These are phyloP conservation scores for Zhuqinia jingwanae DNA, from an alignment of 2,888 invertebrate species.

Conservation along the genomic window DNA sequence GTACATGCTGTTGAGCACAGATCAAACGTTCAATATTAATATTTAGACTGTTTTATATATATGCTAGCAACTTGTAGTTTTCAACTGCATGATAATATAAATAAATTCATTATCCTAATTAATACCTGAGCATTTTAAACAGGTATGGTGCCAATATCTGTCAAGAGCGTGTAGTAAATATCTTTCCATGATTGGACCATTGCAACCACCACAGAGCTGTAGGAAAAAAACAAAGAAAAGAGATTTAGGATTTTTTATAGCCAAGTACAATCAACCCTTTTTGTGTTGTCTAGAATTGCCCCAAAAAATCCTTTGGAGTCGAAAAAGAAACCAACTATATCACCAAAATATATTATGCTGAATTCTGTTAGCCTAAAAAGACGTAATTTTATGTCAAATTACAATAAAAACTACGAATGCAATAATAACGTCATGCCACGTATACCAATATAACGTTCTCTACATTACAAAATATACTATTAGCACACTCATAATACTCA, in stretches of 20 bases:
- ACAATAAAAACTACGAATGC: neutral
- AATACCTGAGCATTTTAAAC: constrained; percentile 92
- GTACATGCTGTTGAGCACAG: constrained; percentile 85
- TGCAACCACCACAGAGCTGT: constrained; percentile 90
- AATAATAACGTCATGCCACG: constrained; percentile 14
- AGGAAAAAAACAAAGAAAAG: constrained; percentile 15
- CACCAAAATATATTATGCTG: no score
- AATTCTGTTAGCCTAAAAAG: no score
- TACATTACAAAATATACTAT: constrained; percentile 16
- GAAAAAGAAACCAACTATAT: no score
- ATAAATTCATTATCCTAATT: no score
- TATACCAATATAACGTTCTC: neutral
- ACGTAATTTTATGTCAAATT: neutral
- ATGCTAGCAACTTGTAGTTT: no score
- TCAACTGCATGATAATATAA: no score
- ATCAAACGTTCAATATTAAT: no score
- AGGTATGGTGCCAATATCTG: constrained; percentile 97
- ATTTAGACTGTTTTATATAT: no score
- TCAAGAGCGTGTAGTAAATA: constrained; percentile 95
- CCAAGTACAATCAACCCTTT: neutral
- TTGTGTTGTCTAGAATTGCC: neutral
- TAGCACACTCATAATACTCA: constrained; percentile 14
- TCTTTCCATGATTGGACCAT: constrained; percentile 93
- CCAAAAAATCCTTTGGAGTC: neutral
- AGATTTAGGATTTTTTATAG: neutral